These are phyloP conservation scores for Oncorhynchus tshawytscha DNA, from an alignment of 2,113 vertebrate genomes.

Conservation along the genomic window DNA sequence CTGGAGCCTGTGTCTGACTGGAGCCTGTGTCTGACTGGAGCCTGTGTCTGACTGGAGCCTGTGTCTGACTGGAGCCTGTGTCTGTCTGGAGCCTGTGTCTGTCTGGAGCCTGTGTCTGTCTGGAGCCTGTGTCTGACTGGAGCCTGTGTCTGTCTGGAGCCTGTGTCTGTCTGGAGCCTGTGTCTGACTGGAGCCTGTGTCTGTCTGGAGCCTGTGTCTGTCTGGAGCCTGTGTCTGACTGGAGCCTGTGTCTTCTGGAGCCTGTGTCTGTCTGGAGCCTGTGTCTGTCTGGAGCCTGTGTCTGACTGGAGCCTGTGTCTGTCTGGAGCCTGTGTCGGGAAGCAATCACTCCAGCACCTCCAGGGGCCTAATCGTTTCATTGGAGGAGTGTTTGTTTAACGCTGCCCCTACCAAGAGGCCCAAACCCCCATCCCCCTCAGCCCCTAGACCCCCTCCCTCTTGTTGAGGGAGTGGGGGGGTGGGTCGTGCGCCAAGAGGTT, in stretches of 20 bases:
- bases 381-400: slow-evolving; percentile 4
- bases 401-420: not conserved
- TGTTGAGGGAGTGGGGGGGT: not conserved
- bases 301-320: too few species aligned
- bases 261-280: not conserved
- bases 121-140: not conserved
- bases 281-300: too few species aligned
- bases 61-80: not conserved
- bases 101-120: too few species aligned
- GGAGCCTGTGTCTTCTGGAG: not conserved
- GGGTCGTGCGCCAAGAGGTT: slow-evolving; percentile 49
- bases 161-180: not conserved
- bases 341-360: not conserved
- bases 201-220: not conserved
- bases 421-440: not conserved
- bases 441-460: not conserved
- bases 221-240: not conserved
- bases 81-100: not conserved
- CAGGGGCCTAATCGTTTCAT: not conserved
- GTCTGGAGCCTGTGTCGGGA: not conserved
- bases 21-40: too few species aligned
- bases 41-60: too few species aligned
- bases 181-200: not conserved
- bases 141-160: too few species aligned
- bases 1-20: too few species aligned